Evolutionary conservation across 2,888 invertebrate species (phyloP).

Genomic region (Amphimallon solstitiale): DNA sequence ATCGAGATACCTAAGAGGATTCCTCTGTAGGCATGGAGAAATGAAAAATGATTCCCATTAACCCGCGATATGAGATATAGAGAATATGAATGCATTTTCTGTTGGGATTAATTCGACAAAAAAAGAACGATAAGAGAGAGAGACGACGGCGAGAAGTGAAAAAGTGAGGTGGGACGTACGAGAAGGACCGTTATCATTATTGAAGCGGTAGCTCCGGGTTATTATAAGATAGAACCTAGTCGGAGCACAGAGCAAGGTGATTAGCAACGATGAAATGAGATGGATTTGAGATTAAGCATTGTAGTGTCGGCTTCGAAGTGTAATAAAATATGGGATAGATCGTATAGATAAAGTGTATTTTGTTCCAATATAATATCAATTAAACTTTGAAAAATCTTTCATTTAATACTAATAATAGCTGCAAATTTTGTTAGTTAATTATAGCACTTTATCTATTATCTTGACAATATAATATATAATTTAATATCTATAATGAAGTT

Average conservation of each 20-base stretch:
- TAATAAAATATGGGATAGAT: too few species aligned
- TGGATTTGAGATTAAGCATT: too few species aligned
- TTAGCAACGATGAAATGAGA: slow-evolving; percentile 55
- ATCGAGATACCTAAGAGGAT: slow-evolving; percentile 44
- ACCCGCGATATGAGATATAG: slow-evolving; percentile 61
- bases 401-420: too few species aligned
- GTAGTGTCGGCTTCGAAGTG: too few species aligned
- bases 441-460: too few species aligned
- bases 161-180: slow-evolving; percentile 9
- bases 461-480: too few species aligned
- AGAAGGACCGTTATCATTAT: slow-evolving; percentile 52
- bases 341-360: too few species aligned
- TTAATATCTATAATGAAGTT: too few species aligned
- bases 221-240: slow-evolving; percentile 47
- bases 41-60: slow-evolving; percentile 63
- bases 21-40: slow-evolving; percentile 49
- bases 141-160: slow-evolving; percentile 25
- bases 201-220: slow-evolving; percentile 51
- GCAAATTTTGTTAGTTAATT: too few species aligned
- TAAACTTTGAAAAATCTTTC: too few species aligned
- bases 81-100: slow-evolving; percentile 63
- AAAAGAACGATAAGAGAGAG: slow-evolving; percentile 47
- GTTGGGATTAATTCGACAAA: slow-evolving; percentile 60
- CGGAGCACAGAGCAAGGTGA: slow-evolving; percentile 55
- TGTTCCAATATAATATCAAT: too few species aligned